Percentiles rank a stretch among this genome's conserved stretches.
These are phyloP conservation scores for Delia radicum DNA, from an alignment of 1,140 invertebrate species.

Conservation along the genomic window DNA sequence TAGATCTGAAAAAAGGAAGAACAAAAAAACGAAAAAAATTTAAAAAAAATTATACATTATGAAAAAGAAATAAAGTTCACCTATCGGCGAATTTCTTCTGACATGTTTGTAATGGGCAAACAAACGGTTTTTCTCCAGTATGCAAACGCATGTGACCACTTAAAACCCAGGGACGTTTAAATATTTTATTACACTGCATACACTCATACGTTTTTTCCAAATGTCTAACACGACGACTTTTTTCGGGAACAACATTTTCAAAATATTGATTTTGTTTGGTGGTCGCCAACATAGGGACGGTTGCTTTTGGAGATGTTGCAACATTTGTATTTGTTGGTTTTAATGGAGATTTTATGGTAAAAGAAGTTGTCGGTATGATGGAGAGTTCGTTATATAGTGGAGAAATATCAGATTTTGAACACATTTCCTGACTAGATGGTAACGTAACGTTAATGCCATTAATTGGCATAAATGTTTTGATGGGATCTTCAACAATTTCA, in stretches of 20 bases:
- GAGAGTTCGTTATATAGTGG: neutral
- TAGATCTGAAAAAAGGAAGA: too few species aligned
- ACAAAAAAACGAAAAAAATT: too few species aligned
- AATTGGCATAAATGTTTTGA: too few species aligned
- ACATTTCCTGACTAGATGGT: too few species aligned
- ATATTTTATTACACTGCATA: slow-evolving; percentile 60
- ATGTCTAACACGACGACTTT: slow-evolving; percentile 20
- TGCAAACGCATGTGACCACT: slow-evolving; percentile 68
- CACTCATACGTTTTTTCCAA: slow-evolving; percentile 45
- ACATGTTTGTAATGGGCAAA: slow-evolving; percentile 64
- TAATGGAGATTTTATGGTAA: neutral
- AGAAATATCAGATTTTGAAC: too few species aligned
- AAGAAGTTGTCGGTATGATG: neutral
- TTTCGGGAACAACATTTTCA: slow-evolving; percentile 25
- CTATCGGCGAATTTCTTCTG: slow-evolving; percentile 74
- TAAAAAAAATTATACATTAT: slow-evolving; percentile 14
- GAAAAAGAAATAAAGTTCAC: slow-evolving; percentile 44
- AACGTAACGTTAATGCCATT: too few species aligned
- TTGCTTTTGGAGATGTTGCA: neutral
- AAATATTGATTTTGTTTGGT: slow-evolving; percentile 7
- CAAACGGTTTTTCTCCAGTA: slow-evolving; percentile 70
- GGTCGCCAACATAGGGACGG: neutral
- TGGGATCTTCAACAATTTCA: too few species aligned
- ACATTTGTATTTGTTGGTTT: neutral
- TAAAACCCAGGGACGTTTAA: slow-evolving; percentile 69